A percentile compares a stretch with the other conserved stretches of the same genome.
These are phyloP conservation scores for Siniperca scherzeri DNA, from an alignment of 2,797 vertebrate genomes.

Conservation along the genomic window DNA sequence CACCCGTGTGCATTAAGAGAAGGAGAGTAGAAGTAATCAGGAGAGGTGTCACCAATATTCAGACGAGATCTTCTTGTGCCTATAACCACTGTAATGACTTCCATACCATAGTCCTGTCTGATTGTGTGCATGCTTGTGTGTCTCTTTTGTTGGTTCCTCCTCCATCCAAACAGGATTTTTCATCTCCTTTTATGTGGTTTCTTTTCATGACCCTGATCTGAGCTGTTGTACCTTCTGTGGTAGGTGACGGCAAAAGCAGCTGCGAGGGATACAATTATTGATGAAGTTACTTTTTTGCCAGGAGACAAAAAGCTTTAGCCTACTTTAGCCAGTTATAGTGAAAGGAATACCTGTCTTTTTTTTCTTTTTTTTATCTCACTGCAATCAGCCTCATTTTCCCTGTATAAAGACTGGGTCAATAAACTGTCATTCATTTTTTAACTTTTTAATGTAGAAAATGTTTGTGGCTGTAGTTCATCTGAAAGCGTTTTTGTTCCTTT, in stretches of 20 bases:
- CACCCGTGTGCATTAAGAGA: conserved; percentile 66
- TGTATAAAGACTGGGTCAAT: conserved; percentile 1
- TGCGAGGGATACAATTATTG: background rate
- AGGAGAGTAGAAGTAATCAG: background rate
- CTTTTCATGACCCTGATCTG: background rate
- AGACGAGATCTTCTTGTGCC: conserved; percentile 47
- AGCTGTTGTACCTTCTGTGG: conserved; percentile 17
- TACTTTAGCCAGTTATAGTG: background rate
- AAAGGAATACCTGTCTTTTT: background rate
- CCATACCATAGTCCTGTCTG: conserved; percentile 27
- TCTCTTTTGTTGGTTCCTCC: conserved; percentile 24
- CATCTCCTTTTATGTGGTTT: conserved; percentile 9
- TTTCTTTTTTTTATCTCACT: background rate
- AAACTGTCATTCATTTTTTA: background rate
- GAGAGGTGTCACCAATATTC: conserved; percentile 17
- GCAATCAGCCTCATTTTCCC: background rate
- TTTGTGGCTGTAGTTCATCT: background rate
- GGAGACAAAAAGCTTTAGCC: conserved; percentile 6
- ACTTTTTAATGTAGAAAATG: conserved; percentile 14
- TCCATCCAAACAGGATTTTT: background rate
- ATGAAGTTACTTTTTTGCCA: background rate
- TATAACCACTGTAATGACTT: conserved; percentile 43
- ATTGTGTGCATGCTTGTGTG: conserved; percentile 54
- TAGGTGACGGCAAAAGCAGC: conserved; percentile 11
- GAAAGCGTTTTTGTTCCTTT: conserved; percentile 50